Percentiles rank a stretch among this genome's conserved stretches.
Conservation (phyloP, 1,140 invertebrate genomes). For the Venturia canescens region DNA sequence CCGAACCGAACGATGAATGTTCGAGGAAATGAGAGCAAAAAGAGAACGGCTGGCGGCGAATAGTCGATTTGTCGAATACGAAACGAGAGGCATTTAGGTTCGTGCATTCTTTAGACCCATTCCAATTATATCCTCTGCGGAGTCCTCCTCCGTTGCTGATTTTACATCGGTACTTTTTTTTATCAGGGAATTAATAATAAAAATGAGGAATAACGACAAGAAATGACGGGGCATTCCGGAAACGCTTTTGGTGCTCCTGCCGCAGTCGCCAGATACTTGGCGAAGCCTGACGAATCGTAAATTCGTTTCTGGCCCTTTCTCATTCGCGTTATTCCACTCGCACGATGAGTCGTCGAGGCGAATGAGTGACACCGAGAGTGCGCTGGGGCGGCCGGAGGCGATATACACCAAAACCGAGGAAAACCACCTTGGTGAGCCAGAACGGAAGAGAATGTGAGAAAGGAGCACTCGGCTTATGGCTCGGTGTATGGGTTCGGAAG, state of each 20-base stretch:
- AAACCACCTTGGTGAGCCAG: not conserved
- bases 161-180: no score
- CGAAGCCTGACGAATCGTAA: not conserved
- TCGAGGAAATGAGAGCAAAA: not conserved
- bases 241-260: no score
- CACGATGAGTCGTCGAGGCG: not conserved
- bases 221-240: no score
- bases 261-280: no score
- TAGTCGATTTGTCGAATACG: slow-evolving; percentile 22
- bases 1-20: not conserved
- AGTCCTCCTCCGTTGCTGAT: no score
- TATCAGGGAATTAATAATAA: no score
- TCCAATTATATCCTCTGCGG: no score
- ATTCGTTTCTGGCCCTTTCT: not conserved
- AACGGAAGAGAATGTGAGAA: slow-evolving; percentile 13
- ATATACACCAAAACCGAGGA: not conserved
- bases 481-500: not conserved
- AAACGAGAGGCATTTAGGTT: not conserved
- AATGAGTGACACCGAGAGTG: not conserved
- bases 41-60: not conserved
- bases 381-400: no score
- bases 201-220: not conserved
- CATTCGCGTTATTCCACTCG: not conserved
- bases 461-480: not conserved
- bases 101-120: no score